Evolutionary conservation across 2,888 invertebrate species (phyloP).

Genomic region (Lasius fuliginosus): DNA sequence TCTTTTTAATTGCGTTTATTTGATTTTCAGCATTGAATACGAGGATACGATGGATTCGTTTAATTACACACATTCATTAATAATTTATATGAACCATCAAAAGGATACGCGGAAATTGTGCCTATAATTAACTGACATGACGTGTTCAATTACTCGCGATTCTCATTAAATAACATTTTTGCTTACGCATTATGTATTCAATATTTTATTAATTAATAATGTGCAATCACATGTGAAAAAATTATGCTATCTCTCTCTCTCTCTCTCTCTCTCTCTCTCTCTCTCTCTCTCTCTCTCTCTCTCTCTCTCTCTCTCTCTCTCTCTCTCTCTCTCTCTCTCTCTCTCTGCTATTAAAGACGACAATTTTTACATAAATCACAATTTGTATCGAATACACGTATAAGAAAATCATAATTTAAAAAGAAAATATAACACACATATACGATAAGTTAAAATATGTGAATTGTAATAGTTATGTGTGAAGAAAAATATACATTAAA

Average conservation of each 20-base stretch:
- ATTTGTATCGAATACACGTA: not conserved
- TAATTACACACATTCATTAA: constrained; percentile 40
- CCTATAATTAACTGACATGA: constrained; percentile 43
- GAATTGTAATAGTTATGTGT: not conserved
- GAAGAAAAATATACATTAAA: not conserved
- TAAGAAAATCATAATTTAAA: not conserved
- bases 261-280: no score
- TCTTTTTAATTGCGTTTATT: constrained; percentile 28
- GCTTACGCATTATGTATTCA: constrained; percentile 7
- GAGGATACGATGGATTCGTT: constrained; percentile 28
- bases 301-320: no score
- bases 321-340: no score
- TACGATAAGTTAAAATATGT: not conserved
- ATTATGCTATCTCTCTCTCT: not conserved
- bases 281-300: no score
- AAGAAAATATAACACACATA: not conserved
- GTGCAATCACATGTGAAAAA: constrained; percentile 30
- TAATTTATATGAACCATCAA: constrained; percentile 40
- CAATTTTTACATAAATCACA: not conserved
- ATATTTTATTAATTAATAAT: constrained; percentile 52
- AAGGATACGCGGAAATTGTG: constrained; percentile 25
- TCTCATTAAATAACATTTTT: constrained; percentile 52
- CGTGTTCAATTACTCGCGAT: constrained; percentile 28
- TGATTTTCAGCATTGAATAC: constrained; percentile 22
- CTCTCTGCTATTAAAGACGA: no score